Evolutionary conservation across 2,797 vertebrate genomes (phyloP), one percentile per base, ranked within the genome.

Genomic region (Muraenolepis orangiensis): DNA sequence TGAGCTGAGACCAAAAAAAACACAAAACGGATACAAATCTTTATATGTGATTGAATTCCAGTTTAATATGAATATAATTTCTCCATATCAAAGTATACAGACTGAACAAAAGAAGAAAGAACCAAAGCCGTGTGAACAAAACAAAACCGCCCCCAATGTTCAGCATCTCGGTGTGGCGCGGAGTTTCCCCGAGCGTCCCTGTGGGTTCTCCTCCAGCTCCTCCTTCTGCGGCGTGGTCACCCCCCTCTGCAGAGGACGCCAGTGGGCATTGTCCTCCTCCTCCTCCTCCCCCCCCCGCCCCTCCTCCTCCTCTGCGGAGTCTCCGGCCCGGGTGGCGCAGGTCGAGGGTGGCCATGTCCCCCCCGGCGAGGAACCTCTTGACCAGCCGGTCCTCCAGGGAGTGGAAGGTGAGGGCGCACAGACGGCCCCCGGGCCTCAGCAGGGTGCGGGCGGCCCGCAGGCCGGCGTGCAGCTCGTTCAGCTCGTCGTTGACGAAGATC

Each of bases 401-500:
- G 81, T 99, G 98, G 86, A 99, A 99, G n/a, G 96, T 97, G 78
- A 99, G 90, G 8, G 95, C 90, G 7, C 96, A 96, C 7, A 98
- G 93, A 23, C 94, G 94, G 38, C 97, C 97, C 14, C 95, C 95
- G 0, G 95, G 92, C 80, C 86, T 94, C 51, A 98, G 92, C 8
- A 93, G 83, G 1, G 86, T 87, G 78, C 91, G 92, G 4, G 95
- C 96, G 6, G 92, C 91, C 36, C 86, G 89, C 74, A 99, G 87
- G 7, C 96, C 97, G 0, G 80, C 51, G 0, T 94, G 82, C 12
- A 99, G 94, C 76, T 99, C 95, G 13, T 96, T 96, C 46, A 99
- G 92, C 82, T 99, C 98, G 66, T 99, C 91, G 7, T 99, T 99
- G 13, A 99, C 96, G 87, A 98, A 96, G 83, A 99, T 96, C 1